Base-by-base conservation (phyloP, 23 tunicate species). In the Trididemnum nubilum region DNA sequence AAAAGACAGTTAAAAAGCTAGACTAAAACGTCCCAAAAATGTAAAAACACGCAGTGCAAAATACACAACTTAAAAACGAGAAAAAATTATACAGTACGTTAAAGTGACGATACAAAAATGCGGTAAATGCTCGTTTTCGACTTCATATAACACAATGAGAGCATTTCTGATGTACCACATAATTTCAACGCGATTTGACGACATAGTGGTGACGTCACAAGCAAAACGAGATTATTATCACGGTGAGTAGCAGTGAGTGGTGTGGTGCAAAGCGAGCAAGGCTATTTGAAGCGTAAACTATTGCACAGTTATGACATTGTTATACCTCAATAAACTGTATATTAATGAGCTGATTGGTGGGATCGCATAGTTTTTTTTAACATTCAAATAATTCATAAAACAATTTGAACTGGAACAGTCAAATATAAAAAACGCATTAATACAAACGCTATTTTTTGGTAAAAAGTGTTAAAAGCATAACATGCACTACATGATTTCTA, bases 21-120 rank as follows among this genome's bases (percentile, higher is more conserved):
- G n/a, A n/a, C n/a, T n/a, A n/a, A n/a, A n/a, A n/a, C n/a, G n/a
- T n/a, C 9, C 12, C 54, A 7, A 44, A 44, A 44, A 7, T 5
- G 67, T 22, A 61, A 61, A 22, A 61, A 61, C 15, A 61, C 67
- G 67, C 25, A 61, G 67, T 61, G 67, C 67, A 61, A 61, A 61
- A 21, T 61, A 4, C 29, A 26, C 67, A 26, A 49, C 12, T 49
- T n/a, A 49, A 49, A 15, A 22, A 61, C 67, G 26, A 61, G 54
- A 61, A 4, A 12, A 61, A 21, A 22, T 61, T 26, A 61, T 61
- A 61, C 67, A 61, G 67, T 61, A 61, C 67, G 67, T 61, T 12
- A 61, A 61, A 61, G 26, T 25, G 67, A 61, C 67, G 67, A 12
- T 5, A 21, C 67, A 25, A 61, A 12, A 49, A 49, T 18, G 67